Conservation (phyloP, 1,140 invertebrate species). For the Hycleus phaleratus region DNA sequence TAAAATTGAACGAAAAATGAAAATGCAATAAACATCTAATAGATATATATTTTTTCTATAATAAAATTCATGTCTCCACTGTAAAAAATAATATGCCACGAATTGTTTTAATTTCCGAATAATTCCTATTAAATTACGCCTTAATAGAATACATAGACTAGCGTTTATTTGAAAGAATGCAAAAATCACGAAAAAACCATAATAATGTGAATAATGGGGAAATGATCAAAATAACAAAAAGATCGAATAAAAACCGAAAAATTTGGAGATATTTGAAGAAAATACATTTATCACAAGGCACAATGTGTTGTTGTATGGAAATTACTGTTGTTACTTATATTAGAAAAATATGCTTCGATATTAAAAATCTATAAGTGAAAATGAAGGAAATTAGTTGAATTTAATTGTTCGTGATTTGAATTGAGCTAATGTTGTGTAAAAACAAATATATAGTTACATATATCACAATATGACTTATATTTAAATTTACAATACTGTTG, state of each 20-base stretch:
- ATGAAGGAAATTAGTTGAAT: not conserved
- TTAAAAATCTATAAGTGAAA: slow-evolving; percentile 15
- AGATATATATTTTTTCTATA: not conserved
- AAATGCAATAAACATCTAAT: slow-evolving; percentile 3
- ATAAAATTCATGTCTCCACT: slow-evolving; percentile 3
- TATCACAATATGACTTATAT: slow-evolving; percentile 4
- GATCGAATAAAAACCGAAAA: not conserved
- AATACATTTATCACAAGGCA: slow-evolving; percentile 28
- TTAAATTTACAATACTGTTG: slow-evolving; percentile 4
- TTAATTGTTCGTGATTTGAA: slow-evolving; percentile 6
- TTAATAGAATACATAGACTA: slow-evolving; percentile 7
- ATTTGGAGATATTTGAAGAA: slow-evolving; percentile 9
- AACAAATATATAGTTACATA: not conserved
- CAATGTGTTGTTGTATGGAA: slow-evolving; percentile 15
- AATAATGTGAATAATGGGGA: not conserved
- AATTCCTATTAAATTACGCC: too few relatives aligned
- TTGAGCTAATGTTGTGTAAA: slow-evolving; percentile 8
- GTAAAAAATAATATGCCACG: not conserved
- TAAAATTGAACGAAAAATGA: slow-evolving; percentile 4
- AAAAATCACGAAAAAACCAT: not conserved
- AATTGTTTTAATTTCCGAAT: too few relatives aligned
- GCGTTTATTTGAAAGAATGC: not conserved
- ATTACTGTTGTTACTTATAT: not conserved
- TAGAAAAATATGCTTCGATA: slow-evolving; percentile 19
- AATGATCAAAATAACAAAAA: not conserved